Evolutionary conservation across 53 echinoderm and acorn worm species (phyloP).

Genomic region (Pentamera pediparva): DNA sequence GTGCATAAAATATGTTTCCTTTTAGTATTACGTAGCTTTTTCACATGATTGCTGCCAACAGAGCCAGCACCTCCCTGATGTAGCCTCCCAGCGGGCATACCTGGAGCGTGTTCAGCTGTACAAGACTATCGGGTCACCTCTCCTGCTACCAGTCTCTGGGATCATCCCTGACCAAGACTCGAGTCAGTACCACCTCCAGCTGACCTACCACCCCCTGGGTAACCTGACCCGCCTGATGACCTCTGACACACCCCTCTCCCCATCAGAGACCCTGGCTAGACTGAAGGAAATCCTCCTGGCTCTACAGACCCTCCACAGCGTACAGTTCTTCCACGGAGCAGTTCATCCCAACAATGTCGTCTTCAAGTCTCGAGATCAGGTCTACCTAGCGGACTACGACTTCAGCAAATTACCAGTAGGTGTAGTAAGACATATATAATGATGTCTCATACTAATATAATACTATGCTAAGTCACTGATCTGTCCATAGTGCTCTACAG

Average conservation of each 20-base stretch:
- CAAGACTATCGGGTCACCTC: slow-evolving; percentile 2
- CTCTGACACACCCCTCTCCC: not conserved
- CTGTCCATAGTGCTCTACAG: not conserved
- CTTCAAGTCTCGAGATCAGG: slow-evolving; percentile 21
- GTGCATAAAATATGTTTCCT: too few species aligned
- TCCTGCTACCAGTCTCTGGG: slow-evolving; percentile 19
- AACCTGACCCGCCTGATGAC: slow-evolving; percentile 4
- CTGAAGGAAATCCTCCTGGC: slow-evolving; percentile 46
- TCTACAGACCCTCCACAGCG: slow-evolving; percentile 41
- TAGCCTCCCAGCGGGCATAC: not conserved
- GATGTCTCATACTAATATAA: not conserved
- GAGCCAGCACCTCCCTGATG: slow-evolving; percentile 27
- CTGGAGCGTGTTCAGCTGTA: slow-evolving; percentile 4
- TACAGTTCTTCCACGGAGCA: slow-evolving; percentile 58
- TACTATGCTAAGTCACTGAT: not conserved
- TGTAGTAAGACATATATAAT: not conserved
- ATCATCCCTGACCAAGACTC: slow-evolving; percentile 27
- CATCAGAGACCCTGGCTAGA: slow-evolving; percentile 10
- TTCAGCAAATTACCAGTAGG: slow-evolving; percentile 61
- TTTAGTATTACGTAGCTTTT: too few species aligned
- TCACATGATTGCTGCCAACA: too few species aligned
- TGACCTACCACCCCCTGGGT: not conserved
- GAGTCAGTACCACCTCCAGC: slow-evolving; percentile 28
- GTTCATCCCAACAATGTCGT: slow-evolving; percentile 70
- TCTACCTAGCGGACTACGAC: slow-evolving; percentile 53